These are phyloP conservation scores for Enteromius radiatus DNA, from an alignment of 2,797 vertebrate species.

Conservation along the genomic window DNA sequence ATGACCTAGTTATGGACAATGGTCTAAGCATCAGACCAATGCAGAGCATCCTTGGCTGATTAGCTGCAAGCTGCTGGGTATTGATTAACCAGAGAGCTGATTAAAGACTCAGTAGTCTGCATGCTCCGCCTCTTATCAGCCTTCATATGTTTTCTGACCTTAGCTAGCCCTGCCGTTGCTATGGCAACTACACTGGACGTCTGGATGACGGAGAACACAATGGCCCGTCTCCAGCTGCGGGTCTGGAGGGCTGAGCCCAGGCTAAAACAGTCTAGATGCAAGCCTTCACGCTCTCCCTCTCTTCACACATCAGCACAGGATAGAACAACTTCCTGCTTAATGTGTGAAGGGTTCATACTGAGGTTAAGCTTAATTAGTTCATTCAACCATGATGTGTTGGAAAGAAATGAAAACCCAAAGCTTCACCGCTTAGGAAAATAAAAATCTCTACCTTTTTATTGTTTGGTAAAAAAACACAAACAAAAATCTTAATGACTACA, in stretches of 20 bases:
- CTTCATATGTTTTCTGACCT: constrained; percentile 23
- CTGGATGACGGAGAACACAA: constrained; percentile 6
- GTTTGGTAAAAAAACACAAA: constrained; percentile 1
- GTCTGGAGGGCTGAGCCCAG: constrained; percentile 20
- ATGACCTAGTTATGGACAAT: constrained; percentile 18
- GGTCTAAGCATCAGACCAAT: neutral
- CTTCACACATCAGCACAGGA: neutral
- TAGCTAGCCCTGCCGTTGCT: constrained; percentile 31
- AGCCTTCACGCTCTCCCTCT: constrained; percentile 1
- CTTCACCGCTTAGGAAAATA: neutral
- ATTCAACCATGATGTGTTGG: neutral
- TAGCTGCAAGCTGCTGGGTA: constrained; percentile 16
- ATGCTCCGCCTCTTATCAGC: constrained; percentile 30
- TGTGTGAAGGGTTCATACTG: constrained; percentile 6
- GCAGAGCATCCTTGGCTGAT: neutral
- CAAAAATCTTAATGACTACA: constrained; percentile 18
- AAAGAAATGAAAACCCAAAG: constrained; percentile 25
- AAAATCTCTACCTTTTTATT: neutral
- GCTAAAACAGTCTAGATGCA: constrained; percentile 8
- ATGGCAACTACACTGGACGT: constrained; percentile 39
- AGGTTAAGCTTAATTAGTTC: constrained; percentile 16
- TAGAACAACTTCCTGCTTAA: constrained; percentile 17
- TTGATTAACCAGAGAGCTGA: constrained; percentile 35
- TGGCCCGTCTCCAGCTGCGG: constrained; percentile 12
- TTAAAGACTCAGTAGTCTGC: constrained; percentile 20